Percentiles rank a stretch among this genome's conserved stretches.
These are phyloP conservation scores for Tokudaia muenninki DNA, from an alignment of 2,797 vertebrate species.

Conservation along the genomic window DNA sequence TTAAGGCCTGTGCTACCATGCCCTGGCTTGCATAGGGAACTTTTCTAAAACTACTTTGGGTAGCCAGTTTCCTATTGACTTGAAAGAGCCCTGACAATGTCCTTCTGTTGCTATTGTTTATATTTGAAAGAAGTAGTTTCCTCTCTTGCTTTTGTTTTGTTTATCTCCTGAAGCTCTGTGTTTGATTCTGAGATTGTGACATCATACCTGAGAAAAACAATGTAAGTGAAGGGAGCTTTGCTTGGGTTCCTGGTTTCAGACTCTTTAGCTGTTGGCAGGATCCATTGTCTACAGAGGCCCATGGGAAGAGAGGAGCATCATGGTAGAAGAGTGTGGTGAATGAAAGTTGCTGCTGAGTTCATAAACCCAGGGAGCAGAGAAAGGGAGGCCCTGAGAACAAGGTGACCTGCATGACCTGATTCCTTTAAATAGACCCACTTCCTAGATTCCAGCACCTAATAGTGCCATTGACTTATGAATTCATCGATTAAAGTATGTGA, in stretches of 20 bases:
- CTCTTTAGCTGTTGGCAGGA: background rate
- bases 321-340: background rate
- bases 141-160: background rate
- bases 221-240: background rate
- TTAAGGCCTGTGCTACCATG: background rate
- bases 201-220: background rate
- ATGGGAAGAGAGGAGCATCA: background rate
- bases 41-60: slow-evolving; percentile 35
- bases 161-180: background rate
- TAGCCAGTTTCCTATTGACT: background rate
- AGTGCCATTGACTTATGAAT: too few species aligned
- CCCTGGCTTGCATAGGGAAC: background rate
- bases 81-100: background rate
- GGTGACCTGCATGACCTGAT: too few species aligned
- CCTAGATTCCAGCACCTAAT: background rate
- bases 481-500: background rate
- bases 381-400: background rate
- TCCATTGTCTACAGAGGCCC: background rate
- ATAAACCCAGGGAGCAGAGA: background rate
- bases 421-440: background rate
- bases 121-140: background rate
- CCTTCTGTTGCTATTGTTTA: background rate
- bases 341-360: background rate
- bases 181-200: background rate
- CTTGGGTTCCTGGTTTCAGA: background rate